Evolutionary conservation across 2,113 vertebrate species (phyloP), one percentile per base, ranked within the genome.

Genomic region (Regulus satrapa): DNA sequence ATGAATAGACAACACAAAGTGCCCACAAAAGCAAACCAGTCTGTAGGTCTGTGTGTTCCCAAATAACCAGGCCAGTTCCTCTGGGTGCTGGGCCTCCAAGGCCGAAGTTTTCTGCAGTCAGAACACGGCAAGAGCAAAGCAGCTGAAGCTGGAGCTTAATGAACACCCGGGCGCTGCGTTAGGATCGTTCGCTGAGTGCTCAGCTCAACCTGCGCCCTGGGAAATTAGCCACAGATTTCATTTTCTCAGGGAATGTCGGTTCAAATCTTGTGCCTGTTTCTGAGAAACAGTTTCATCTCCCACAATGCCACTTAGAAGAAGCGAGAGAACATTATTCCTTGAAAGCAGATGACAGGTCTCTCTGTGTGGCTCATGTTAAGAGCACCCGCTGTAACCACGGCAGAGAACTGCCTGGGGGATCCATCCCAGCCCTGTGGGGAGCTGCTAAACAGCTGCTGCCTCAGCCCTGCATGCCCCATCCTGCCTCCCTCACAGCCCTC

Each of bases 401-500:
- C 2, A 12, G 10, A n/a, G 32, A 56, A 7, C 19, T 5, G 28
- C 45, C 40, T 0, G 0, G 9, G 41, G 38, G 18, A 63, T 16
- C 18, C 9, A 6, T 9, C 48, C 36, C 52, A 5, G 55, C 20
- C 5, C 36, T 10, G 19, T 8, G 48, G 46, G 55, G 38, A 78
- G 45, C 68, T 18, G 51, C 2, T 2, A 1, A 61, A 36, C 10
- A 11, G 1, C 54, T 8, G 38, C 77, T 28, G 54, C 38, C 41
- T 3, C 3, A 3, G 34, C 21, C 19, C 43, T 25, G 12, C 8
- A 0, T 0, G 1, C 4, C 20, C 26, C 5, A 2, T 6, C 17
- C 8, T 63, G 66, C 55, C 40, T 32, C 3, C 59, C 12, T 15
- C 0, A 2, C 29, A n/a, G 8, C 67, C 23, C 18, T 14, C 29